phyloP scores from a whole-genome alignment of 2,888 invertebrate genomes.

The Caenorhabditis sinica region DNA sequence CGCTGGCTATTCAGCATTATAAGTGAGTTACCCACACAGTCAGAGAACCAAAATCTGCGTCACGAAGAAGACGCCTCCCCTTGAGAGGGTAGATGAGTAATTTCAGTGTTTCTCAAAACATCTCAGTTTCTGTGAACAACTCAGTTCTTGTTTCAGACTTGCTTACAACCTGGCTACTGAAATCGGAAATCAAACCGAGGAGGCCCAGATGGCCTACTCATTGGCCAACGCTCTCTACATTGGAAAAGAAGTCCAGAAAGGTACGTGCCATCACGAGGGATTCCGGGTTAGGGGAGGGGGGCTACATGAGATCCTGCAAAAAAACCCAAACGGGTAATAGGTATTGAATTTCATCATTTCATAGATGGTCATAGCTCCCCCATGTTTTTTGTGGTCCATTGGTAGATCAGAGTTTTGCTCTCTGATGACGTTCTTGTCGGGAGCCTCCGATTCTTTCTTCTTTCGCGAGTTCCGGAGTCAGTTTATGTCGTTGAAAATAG shows the following conservation, averaged over 20 bases:
- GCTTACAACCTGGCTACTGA: slow-evolving; percentile 62
- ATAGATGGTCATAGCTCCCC: slow-evolving; percentile 30
- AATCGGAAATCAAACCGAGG: slow-evolving; percentile 56
- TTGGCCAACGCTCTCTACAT: slow-evolving; percentile 67
- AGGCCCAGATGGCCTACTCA: slow-evolving; percentile 68
- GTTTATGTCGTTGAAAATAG: slow-evolving; percentile 54
- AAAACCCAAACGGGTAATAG: slow-evolving; percentile 46
- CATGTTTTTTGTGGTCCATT: background rate
- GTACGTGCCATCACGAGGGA: slow-evolving; percentile 50
- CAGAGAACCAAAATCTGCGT: slow-evolving; percentile 3
- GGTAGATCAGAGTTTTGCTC: slow-evolving; percentile 8
- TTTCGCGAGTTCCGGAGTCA: slow-evolving; percentile 21
- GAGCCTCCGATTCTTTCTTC: slow-evolving; percentile 8
- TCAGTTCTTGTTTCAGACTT: slow-evolving; percentile 40
- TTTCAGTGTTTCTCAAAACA: slow-evolving; percentile 11
- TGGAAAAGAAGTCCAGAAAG: slow-evolving; percentile 62
- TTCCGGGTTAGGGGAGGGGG: background rate
- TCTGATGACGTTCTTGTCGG: slow-evolving; percentile 43
- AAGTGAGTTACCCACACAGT: slow-evolving; percentile 48
- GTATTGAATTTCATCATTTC: slow-evolving; percentile 57
- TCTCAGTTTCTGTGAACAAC: background rate
- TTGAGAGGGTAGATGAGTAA: slow-evolving; percentile 3
- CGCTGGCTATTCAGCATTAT: slow-evolving; percentile 66
- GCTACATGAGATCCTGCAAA: slow-evolving; percentile 30
- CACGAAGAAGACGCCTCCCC: background rate